Percentiles rank a stretch among this genome's conserved stretches.
phyloP scores from a whole-genome alignment of 2,888 invertebrate species.

The Adelognathus sp. region DNA sequence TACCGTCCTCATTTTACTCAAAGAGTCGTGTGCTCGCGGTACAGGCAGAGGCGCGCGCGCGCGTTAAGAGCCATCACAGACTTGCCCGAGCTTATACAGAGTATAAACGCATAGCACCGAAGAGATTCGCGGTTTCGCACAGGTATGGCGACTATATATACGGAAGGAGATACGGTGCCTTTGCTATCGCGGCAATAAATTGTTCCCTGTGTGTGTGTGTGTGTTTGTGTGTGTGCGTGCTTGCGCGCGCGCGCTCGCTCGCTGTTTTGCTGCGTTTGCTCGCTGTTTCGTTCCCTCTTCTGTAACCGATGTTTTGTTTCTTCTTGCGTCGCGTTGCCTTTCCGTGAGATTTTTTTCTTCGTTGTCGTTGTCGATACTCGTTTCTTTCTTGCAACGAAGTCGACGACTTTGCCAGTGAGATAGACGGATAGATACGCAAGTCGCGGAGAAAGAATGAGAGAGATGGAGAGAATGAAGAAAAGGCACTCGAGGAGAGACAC shows the following conservation, averaged over 20 bases:
- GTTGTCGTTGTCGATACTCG: conserved; percentile 27
- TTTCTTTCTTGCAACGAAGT: conserved; percentile 15
- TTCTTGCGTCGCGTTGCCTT: conserved; percentile 33
- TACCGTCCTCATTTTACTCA: conserved; percentile 23
- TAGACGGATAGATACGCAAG: conserved; percentile 15
- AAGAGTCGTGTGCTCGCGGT: conserved; percentile 19
- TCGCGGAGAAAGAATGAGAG: neutral
- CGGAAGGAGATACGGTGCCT: conserved; percentile 72
- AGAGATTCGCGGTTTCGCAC: conserved; percentile 3
- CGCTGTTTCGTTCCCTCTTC: conserved; percentile 13
- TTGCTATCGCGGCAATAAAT: conserved; percentile 75
- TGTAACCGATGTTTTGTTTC: conserved; percentile 37
- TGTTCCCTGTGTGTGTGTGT: conserved; percentile 65
- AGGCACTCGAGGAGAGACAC: conserved; percentile 11
- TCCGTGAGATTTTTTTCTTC: conserved; percentile 30
- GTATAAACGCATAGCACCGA: conserved; percentile 4
- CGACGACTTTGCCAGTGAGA: conserved; percentile 29
- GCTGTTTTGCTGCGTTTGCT: conserved; percentile 56
- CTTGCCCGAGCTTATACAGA: conserved; percentile 16
- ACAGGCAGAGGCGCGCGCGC: conserved; percentile 35
- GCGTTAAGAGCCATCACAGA: conserved; percentile 57
- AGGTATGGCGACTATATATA: conserved; percentile 59
- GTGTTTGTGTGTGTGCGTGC: no score
- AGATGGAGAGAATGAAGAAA: neutral
- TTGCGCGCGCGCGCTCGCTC: no score